Conservation (phyloP, 2,888 invertebrate species). For the Heliothis peltigera region DNA sequence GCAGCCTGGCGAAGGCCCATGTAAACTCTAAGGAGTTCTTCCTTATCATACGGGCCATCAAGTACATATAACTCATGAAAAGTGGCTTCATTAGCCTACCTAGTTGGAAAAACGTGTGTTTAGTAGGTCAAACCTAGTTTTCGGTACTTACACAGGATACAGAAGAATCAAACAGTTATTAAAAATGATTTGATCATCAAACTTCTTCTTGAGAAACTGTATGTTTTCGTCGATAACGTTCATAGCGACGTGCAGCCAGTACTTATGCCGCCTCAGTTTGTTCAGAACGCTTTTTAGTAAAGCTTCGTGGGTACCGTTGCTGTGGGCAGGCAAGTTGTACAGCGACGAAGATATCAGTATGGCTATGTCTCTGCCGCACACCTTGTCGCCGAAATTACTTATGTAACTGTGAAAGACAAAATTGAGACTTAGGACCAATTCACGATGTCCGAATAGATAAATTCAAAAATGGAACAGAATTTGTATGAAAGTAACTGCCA, state of each 20-base stretch:
- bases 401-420: conserved; percentile 81
- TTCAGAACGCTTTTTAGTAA: conserved; percentile 53
- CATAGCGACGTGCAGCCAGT: conserved; percentile 91
- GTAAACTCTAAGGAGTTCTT: no score
- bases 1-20: no score
- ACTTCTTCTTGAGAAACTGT: conserved; percentile 87
- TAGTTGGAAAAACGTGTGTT: no score
- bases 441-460: no score
- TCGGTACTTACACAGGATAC: conserved; percentile 91
- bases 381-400: conserved; percentile 89
- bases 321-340: conserved; percentile 25
- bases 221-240: conserved; percentile 90
- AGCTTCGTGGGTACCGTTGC: background rate
- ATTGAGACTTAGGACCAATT: no score
- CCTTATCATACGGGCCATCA: no score
- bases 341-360: conserved; percentile 76
- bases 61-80: no score
- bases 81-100: no score
- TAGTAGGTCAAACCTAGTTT: no score
- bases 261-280: conserved; percentile 90
- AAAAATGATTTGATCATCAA: conserved; percentile 88
- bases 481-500: no score
- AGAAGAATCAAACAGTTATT: conserved; percentile 91
- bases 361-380: conserved; percentile 80
- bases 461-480: no score